Conservation (phyloP, 2,113 vertebrate species). For the Pterocles burchelli region DNA sequence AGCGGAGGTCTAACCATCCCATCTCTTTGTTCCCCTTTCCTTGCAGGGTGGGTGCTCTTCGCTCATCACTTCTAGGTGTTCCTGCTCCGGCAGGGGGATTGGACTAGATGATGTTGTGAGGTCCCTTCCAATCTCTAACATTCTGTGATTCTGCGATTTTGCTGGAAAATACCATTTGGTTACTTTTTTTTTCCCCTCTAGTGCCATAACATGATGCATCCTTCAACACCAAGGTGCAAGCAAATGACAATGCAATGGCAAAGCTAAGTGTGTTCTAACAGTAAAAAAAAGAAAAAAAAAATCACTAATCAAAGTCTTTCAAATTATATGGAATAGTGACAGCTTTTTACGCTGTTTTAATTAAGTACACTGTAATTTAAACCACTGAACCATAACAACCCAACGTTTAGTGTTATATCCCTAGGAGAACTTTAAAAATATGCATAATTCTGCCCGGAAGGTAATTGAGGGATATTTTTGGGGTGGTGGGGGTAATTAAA, state of each 20-base stretch:
- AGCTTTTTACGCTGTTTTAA: conserved; percentile 74
- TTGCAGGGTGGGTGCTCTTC: background rate
- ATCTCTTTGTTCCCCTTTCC: background rate
- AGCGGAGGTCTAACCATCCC: background rate
- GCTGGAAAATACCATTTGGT: background rate
- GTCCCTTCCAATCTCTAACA: too few relatives aligned
- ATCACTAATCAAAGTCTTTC: conserved; percentile 51
- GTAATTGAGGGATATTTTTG: conserved; percentile 73
- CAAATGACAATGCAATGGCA: background rate
- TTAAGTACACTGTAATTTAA: conserved; percentile 73
- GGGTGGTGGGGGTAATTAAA: conserved; percentile 71
- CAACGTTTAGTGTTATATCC: conserved; percentile 70
- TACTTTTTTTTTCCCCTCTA: background rate
- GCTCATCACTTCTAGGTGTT: background rate
- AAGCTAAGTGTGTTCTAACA: conserved; percentile 18
- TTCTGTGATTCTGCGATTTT: too few relatives aligned
- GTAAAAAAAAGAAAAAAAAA: conserved; percentile 10
- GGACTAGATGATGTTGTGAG: too few relatives aligned
- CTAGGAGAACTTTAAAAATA: conserved; percentile 73
- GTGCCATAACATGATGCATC: background rate
- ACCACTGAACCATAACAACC: conserved; percentile 66
- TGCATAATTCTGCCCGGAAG: conserved; percentile 64
- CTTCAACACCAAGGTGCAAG: background rate
- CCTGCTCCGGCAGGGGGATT: too few relatives aligned
- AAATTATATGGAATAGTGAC: conserved; percentile 52